Evolutionary conservation across 2,797 vertebrate species (phyloP).

Genomic region (Poeciliopsis presidionis): DNA sequence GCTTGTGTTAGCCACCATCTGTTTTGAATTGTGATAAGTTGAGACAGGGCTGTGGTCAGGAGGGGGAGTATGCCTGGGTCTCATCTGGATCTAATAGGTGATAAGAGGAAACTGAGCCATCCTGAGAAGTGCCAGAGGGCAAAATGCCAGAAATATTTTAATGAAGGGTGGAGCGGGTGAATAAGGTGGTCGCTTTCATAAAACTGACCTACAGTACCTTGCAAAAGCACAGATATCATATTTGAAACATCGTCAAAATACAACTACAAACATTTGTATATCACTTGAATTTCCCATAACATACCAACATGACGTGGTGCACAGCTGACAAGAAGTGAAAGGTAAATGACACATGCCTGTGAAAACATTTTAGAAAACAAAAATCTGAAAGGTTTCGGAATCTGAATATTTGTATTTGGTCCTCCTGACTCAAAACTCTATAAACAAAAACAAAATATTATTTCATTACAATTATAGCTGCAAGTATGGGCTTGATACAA

Average conservation of each 20-base stretch:
- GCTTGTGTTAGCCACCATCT: conserved; percentile 56
- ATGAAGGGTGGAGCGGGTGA: conserved; percentile 19
- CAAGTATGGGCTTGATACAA: not conserved
- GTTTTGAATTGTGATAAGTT: conserved; percentile 68
- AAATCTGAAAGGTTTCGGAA: not conserved
- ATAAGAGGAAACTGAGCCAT: conserved; percentile 73
- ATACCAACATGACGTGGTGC: not conserved
- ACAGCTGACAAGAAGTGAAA: not conserved
- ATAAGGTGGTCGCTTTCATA: conserved; percentile 30
- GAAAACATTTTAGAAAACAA: not conserved
- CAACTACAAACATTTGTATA: not conserved
- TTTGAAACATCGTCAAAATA: not conserved
- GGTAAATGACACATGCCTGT: not conserved
- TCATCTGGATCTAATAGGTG: conserved; percentile 78
- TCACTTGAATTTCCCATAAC: not conserved
- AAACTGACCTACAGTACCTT: not conserved
- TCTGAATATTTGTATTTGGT: not conserved
- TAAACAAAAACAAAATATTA: not conserved
- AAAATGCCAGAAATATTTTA: conserved; percentile 45
- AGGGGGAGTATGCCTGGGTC: conserved; percentile 48
- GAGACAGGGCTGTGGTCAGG: conserved; percentile 54
- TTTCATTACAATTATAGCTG: not conserved
- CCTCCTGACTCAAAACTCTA: not conserved
- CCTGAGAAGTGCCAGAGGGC: conserved; percentile 53
- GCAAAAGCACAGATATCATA: not conserved